Evolutionary conservation across 2,113 vertebrate genomes (phyloP).

Genomic region (Corydoras maculifer): DNA sequence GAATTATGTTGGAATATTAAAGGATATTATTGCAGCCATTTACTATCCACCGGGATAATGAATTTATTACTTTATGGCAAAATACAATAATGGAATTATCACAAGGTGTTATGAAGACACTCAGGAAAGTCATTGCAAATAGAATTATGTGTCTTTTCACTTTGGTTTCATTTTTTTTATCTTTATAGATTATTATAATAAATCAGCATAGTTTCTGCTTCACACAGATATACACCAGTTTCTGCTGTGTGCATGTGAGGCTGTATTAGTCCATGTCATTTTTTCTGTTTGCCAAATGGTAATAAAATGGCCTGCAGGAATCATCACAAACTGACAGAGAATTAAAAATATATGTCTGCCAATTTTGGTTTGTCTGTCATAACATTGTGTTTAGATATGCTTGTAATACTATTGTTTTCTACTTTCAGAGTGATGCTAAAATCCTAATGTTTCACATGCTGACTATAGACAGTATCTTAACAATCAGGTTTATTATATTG

Average conservation of each 20-base stretch:
- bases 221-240: not conserved
- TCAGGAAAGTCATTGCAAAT: conserved; percentile 70
- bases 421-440: not conserved
- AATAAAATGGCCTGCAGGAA: conserved; percentile 62
- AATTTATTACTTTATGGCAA: conserved; percentile 70
- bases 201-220: conserved; percentile 16
- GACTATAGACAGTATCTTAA: no score
- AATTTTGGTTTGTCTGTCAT: not conserved
- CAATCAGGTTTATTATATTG: not conserved
- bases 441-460: no score
- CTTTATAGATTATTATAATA: conserved; percentile 31
- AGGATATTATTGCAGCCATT: conserved; percentile 63
- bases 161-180: conserved; percentile 25
- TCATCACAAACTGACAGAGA: conserved; percentile 65
- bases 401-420: not conserved
- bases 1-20: conserved; percentile 60
- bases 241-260: conserved; percentile 54
- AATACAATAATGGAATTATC: conserved; percentile 71
- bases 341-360: conserved; percentile 51
- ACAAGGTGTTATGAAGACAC: conserved; percentile 69
- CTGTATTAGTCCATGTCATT: conserved; percentile 46
- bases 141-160: conserved; percentile 58
- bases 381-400: not conserved
- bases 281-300: conserved; percentile 57
- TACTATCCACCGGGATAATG: conserved; percentile 63